Base-by-base conservation (phyloP, 35 echinoderm and acorn worm genomes). In the Stichopus chloronotus region DNA sequence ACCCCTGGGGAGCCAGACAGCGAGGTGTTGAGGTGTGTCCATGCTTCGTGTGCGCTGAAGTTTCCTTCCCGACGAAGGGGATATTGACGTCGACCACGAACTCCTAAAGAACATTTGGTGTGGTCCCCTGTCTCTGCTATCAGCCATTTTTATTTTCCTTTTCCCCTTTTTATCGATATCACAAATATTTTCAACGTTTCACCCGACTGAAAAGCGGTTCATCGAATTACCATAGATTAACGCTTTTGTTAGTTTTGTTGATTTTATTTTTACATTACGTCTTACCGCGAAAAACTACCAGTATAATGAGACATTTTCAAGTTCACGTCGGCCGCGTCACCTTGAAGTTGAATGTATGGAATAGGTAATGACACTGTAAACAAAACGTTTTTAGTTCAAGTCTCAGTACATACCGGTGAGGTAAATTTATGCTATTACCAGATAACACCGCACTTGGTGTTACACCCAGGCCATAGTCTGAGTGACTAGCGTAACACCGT, bases 31-130 rank as follows among this genome's bases (percentile, higher is more conserved):
- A 24, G 86, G 86, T 88, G 61, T 22, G 13, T 88, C 86, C 57
- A 69, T 25, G 57, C 86, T 88, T 20, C 86, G n/a, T 4, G 86
- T 63, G 11, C 86, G 86, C 61, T 60, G 57, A 58, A 88, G 86
- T 25, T 88, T 88, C 7, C 57, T 69, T 63, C 57, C 22, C 25
- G 16, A 25, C 53, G 86, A 88, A 11, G 86, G 86, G 86, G 57
- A 20, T 16, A 88, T 60, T 13, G 86, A 57, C 43, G 58, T 22
- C 54, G 86, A 58, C 23, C 86, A 54, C 6, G 86, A 60, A 6
- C 53, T 58, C 25, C 86, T 60, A 25, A 88, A 88, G 11, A 88
- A n/a, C 9, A 57, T 60, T 25, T 58, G 58, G 10, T 63, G 86
- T 8, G 86, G 80, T 17, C 7, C 17, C 5, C 16, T 5, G 5